These are phyloP conservation scores for Candoia aspera DNA, from an alignment of 2,113 vertebrate genomes.

Conservation along the genomic window DNA sequence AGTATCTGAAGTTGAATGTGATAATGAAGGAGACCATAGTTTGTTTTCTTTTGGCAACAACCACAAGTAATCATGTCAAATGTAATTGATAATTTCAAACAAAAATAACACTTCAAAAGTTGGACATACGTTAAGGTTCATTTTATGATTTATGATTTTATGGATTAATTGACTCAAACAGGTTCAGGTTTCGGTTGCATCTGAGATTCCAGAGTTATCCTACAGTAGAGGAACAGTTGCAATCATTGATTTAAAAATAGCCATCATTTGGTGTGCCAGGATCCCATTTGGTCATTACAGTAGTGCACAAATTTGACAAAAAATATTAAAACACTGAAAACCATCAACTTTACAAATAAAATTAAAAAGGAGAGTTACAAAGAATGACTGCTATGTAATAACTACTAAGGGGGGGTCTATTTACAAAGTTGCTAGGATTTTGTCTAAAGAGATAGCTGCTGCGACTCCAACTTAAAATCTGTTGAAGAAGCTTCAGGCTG, in stretches of 20 bases:
- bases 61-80: not conserved
- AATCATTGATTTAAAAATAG: conserved; percentile 27
- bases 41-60: not conserved
- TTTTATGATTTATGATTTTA: conserved; percentile 14
- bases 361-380: conserved; percentile 38
- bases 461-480: conserved; percentile 25
- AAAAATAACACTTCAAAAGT: not conserved
- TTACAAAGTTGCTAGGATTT: conserved; percentile 56
- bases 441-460: not conserved
- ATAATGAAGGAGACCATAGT: not conserved
- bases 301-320: conserved; percentile 65
- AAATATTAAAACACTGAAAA: conserved; percentile 59
- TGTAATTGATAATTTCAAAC: not conserved
- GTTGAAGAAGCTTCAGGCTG: conserved; percentile 40
- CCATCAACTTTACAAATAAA: conserved; percentile 75
- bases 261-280: conserved; percentile 60
- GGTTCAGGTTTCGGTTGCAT: conserved; percentile 65
- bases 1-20: not conserved
- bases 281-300: conserved; percentile 60
- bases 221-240: conserved; percentile 66
- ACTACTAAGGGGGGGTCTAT: conserved; percentile 64
- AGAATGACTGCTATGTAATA: conserved; percentile 63
- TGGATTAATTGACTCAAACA: conserved; percentile 81
- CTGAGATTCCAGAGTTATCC: conserved; percentile 65
- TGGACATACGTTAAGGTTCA: not conserved